Evolutionary conservation across 2,888 invertebrate species (phyloP).

Genomic region (Heteromyza rotundicornis): DNA sequence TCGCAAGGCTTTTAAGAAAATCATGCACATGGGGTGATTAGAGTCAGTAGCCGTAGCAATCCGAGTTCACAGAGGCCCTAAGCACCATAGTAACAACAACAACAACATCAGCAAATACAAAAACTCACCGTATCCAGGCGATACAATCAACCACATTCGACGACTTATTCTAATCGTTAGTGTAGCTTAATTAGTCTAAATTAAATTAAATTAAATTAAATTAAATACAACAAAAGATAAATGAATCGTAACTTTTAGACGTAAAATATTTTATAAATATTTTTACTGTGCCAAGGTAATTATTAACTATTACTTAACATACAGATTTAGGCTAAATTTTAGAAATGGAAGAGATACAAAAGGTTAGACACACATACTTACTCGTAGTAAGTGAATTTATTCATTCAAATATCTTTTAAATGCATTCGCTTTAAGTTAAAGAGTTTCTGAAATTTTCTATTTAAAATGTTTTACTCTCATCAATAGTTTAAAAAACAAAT

Average conservation of each 20-base stretch:
- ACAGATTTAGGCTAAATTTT: too few species aligned
- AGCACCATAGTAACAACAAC: constrained; percentile 4
- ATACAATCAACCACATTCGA: background rate
- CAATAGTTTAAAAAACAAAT: too few species aligned
- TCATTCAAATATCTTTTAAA: too few species aligned
- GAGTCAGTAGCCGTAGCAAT: constrained; percentile 26
- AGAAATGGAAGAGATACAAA: too few species aligned
- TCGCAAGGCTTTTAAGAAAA: constrained; percentile 95
- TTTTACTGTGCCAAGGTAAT: constrained; percentile 38
- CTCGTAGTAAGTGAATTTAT: too few species aligned
- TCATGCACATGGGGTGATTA: constrained; percentile 74
- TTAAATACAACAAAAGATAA: background rate
- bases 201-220: background rate
- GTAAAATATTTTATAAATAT: constrained; percentile 30
- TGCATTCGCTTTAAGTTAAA: too few species aligned
- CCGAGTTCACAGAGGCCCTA: background rate
- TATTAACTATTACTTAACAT: background rate
- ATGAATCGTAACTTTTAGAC: background rate
- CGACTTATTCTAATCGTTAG: background rate
- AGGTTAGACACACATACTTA: too few species aligned
- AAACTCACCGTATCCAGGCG: background rate
- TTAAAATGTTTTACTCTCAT: too few species aligned
- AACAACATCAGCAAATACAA: constrained; percentile 2
- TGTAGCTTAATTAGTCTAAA: background rate
- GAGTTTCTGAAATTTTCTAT: too few species aligned